A percentile compares a stretch with the other conserved stretches of the same genome.
Evolutionary conservation across 2,797 vertebrate species (phyloP).

Genomic region (Diplodus puntazzo): DNA sequence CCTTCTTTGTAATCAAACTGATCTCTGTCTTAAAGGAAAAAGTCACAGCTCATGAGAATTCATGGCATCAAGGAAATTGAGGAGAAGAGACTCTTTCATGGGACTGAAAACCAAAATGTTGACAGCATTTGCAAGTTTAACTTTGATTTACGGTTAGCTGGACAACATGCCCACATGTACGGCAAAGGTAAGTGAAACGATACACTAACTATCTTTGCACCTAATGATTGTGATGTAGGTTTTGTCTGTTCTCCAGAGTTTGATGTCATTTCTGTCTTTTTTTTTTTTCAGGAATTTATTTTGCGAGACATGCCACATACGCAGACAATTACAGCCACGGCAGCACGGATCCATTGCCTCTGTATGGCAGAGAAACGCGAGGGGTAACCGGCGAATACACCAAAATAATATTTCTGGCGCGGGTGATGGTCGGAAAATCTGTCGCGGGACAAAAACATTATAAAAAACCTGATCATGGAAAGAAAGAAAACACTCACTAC

Average conservation of each 20-base stretch:
- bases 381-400: slow-evolving; percentile 48
- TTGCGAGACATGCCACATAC: slow-evolving; percentile 85
- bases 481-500: slow-evolving; percentile 83
- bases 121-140: slow-evolving; percentile 91
- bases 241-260: not conserved
- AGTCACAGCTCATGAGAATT: slow-evolving; percentile 89
- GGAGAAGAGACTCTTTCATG: slow-evolving; percentile 90
- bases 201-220: too few relatives aligned
- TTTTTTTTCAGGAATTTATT: slow-evolving; percentile 88
- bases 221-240: not conserved
- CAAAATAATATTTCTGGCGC: slow-evolving; percentile 89
- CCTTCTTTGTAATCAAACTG: not conserved
- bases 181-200: slow-evolving; percentile 86
- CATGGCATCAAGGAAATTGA: slow-evolving; percentile 81
- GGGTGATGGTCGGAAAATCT: slow-evolving; percentile 88
- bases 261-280: slow-evolving; percentile 8
- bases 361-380: slow-evolving; percentile 74
- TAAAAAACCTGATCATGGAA: slow-evolving; percentile 85
- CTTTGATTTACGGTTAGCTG: slow-evolving; percentile 89
- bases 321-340: slow-evolving; percentile 85
- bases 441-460: slow-evolving; percentile 75
- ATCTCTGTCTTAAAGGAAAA: slow-evolving; percentile 83
- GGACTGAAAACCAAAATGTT: slow-evolving; percentile 86
- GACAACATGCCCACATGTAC: slow-evolving; percentile 70
- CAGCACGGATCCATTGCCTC: slow-evolving; percentile 73